Conservation (phyloP, 2,113 vertebrate genomes). For the Stigmatopora nigra region DNA sequence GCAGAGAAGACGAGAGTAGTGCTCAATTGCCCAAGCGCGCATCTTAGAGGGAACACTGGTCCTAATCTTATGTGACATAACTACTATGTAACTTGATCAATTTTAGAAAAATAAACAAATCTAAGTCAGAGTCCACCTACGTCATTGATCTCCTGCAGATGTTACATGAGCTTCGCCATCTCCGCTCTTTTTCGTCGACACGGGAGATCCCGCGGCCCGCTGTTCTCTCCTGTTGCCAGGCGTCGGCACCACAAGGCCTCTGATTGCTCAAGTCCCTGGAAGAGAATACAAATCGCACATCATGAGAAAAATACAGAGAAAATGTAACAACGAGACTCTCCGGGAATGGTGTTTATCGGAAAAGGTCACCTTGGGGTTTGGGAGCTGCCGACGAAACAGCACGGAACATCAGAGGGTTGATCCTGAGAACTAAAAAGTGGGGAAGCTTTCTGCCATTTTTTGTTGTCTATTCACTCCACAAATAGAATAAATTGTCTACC, state of each 20-base stretch:
- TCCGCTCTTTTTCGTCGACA: neutral
- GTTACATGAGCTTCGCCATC: neutral
- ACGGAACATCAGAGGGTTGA: conserved; percentile 5
- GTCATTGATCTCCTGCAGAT: neutral
- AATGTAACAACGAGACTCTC: neutral
- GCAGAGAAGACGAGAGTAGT: too few relatives aligned
- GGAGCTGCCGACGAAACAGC: conserved; percentile 5
- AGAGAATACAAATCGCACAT: conserved; percentile 15
- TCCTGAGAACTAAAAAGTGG: conserved; percentile 25
- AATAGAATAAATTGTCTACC: too few relatives aligned
- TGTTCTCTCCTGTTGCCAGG: neutral
- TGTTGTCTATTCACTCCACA: too few relatives aligned
- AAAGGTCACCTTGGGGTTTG: neutral
- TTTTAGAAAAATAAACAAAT: neutral
- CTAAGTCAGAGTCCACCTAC: neutral
- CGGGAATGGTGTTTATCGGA: neutral
- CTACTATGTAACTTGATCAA: neutral
- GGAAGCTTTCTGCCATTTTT: neutral
- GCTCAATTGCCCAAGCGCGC: too few relatives aligned
- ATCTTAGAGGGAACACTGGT: too few relatives aligned
- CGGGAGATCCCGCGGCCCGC: neutral
- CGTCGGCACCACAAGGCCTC: conserved; percentile 22
- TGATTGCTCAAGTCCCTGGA: conserved; percentile 40
- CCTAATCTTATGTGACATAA: neutral
- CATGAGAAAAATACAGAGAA: conserved; percentile 30